Percentiles rank a stretch among this genome's conserved stretches.
Evolutionary conservation across 2,888 invertebrate species (phyloP).

Genomic region (Frankliniella intonsa): DNA sequence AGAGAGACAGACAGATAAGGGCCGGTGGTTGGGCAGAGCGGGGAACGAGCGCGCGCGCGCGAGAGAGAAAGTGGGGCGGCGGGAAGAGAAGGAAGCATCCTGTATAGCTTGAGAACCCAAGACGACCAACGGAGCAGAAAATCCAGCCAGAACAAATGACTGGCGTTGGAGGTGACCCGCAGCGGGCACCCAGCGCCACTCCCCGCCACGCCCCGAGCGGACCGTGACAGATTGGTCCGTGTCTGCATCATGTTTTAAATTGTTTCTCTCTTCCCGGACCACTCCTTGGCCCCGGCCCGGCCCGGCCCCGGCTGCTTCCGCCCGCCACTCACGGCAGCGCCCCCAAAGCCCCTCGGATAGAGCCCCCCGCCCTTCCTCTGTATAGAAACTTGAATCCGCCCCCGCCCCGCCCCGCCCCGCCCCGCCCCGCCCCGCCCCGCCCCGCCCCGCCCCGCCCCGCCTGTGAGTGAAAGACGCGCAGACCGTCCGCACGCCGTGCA

Average conservation of each 20-base stretch:
- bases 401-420: background rate
- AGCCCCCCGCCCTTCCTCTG: background rate
- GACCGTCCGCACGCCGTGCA: background rate
- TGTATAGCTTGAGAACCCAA: background rate
- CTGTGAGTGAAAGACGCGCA: background rate
- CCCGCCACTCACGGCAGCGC: background rate
- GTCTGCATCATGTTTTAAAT: slow-evolving; percentile 21
- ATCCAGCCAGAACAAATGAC: slow-evolving; percentile 16
- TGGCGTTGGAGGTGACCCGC: slow-evolving; percentile 13
- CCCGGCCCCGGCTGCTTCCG: background rate
- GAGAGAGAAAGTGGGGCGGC: too few species aligned
- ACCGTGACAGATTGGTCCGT: slow-evolving; percentile 6
- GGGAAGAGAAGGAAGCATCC: background rate
- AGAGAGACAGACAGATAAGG: background rate
- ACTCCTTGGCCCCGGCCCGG: background rate
- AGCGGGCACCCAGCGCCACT: background rate
- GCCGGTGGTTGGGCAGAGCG: background rate
- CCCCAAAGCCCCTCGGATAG: background rate
- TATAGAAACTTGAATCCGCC: background rate
- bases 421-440: background rate
- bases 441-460: background rate
- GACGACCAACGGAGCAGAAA: background rate
- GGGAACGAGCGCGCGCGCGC: too few species aligned
- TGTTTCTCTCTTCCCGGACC: background rate
- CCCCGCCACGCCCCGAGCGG: background rate